phyloP scores from a whole-genome alignment of 2,797 vertebrate species.

The Tenualosa thibaudeaui region DNA sequence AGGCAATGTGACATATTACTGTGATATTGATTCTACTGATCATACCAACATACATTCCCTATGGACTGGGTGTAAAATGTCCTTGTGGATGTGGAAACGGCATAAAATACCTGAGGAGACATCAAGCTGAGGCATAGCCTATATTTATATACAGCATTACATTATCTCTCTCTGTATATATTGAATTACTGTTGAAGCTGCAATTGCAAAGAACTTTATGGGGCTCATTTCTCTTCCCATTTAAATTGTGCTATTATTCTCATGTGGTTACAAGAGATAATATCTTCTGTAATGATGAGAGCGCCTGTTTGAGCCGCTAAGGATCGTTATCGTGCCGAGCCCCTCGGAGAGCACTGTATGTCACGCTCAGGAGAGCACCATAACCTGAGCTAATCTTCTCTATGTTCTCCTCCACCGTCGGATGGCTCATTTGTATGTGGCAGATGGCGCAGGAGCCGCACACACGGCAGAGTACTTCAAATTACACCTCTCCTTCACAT shows the following conservation, averaged over 20 bases:
- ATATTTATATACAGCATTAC: background rate
- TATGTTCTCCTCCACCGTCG: background rate
- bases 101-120: background rate
- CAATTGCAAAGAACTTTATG: background rate
- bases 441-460: background rate
- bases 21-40: background rate
- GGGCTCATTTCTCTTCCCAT: background rate
- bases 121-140: background rate
- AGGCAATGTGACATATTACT: background rate
- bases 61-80: background rate
- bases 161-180: background rate
- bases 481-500: constrained; percentile 17
- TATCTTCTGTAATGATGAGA: background rate
- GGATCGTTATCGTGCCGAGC: background rate
- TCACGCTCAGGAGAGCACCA: background rate
- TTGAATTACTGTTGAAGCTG: constrained; percentile 2
- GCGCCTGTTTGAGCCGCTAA: constrained; percentile 3
- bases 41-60: background rate
- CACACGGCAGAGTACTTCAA: background rate
- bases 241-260: constrained; percentile 28
- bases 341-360: background rate
- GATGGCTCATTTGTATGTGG: background rate
- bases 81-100: background rate
- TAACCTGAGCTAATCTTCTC: background rate
- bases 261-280: constrained; percentile 36